Base-by-base conservation (phyloP, 2,888 invertebrate genomes). In the Drosophila siamana region DNA sequence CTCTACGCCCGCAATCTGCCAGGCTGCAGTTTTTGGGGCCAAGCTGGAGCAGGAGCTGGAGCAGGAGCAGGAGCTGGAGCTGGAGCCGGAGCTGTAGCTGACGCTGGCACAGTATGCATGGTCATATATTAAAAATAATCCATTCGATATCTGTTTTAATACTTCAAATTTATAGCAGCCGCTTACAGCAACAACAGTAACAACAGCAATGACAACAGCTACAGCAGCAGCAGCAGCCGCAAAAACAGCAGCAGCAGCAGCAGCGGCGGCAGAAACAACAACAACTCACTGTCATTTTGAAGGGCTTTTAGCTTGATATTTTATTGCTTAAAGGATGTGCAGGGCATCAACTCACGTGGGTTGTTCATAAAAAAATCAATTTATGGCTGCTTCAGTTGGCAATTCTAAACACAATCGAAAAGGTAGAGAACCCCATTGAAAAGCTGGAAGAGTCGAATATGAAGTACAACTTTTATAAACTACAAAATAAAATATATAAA, bases 101-200 rank as follows among this genome's bases (percentile, higher is more conserved):
- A 19, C 51, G 24, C 62, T 68, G 54, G 40, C 64, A 59, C 60
- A 75, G 78, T 70, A 77, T 79, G 74, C 65, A 70, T 66, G 83
- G 84, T 77, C 80, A 86, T 83, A 83, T 83, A 83, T 83, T 83
- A 78, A 83, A 80, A 86, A 83, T 83, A 83, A 83, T 83, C 84
- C 83, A 83, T 86, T 86, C 86, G 81, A 83, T 86, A 83, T 80
- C 77, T 83, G 80, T 86, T 83, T 83, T 83, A 83, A 86, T 83
- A 83, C 86, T 81, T 84, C 71, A 86, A 83, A 83, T 83, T 83
- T 83, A 83, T 83, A 78, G 78, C 86, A 83, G 67, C 30, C 68
- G 78, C 76, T 76, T 69, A 66, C 69, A 70, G 73, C 66, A 80
- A 63, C 68, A 74, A 28, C 55, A 69, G 33, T 28, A 62, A 26